Percentiles rank a stretch among this genome's conserved stretches.
These are phyloP conservation scores for Knipowitschia caucasica DNA, from an alignment of 2,797 vertebrate species.

Conservation along the genomic window DNA sequence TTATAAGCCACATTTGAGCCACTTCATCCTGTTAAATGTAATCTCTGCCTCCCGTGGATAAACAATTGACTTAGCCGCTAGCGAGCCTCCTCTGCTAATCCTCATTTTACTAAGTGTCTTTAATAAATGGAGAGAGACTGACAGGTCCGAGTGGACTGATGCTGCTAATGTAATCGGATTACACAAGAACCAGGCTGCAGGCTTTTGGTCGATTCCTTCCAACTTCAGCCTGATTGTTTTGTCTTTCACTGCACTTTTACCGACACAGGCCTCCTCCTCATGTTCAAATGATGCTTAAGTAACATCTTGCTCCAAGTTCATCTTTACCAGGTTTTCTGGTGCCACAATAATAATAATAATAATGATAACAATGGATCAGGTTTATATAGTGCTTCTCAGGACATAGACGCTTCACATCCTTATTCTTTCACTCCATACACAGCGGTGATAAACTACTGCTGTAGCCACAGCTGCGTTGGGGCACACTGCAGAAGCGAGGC, in stretches of 20 bases:
- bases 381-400: too few relatives aligned
- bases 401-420: too few relatives aligned
- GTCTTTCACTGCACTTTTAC: slow-evolving; percentile 12
- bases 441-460: too few relatives aligned
- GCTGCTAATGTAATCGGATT: slow-evolving; percentile 24
- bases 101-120: slow-evolving; percentile 47
- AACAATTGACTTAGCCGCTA: slow-evolving; percentile 45
- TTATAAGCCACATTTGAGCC: slow-evolving; percentile 62
- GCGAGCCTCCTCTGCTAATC: slow-evolving; percentile 46
- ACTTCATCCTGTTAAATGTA: slow-evolving; percentile 49
- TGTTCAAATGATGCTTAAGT: too few relatives aligned
- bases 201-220: slow-evolving; percentile 19
- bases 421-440: too few relatives aligned
- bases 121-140: slow-evolving; percentile 33
- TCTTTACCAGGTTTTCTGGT: not conserved
- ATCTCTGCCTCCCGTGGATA: slow-evolving; percentile 40
- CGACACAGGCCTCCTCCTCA: not conserved
- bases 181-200: slow-evolving; percentile 3
- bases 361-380: not conserved
- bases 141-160: slow-evolving; percentile 29
- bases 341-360: not conserved
- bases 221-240: slow-evolving; percentile 16
- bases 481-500: too few relatives aligned
- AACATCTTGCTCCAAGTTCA: not conserved
- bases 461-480: too few relatives aligned